Conservation (phyloP, 2,888 invertebrate species). For the Oxytorus armatus region DNA sequence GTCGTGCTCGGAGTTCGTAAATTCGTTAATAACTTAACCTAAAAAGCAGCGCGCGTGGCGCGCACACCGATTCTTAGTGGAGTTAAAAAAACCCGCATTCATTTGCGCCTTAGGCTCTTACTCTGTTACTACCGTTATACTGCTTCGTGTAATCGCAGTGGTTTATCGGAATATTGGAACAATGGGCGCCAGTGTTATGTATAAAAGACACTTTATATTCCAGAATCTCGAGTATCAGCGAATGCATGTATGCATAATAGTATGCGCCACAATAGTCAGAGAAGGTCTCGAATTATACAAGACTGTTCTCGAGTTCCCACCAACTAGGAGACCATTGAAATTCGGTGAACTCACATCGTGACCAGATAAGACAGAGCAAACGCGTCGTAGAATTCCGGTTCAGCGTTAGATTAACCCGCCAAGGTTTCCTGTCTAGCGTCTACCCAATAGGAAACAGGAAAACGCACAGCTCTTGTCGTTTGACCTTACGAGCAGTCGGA, state of each 20-base stretch:
- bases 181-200: slow-evolving; percentile 42
- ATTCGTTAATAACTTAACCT: too few species aligned
- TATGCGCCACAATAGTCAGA: slow-evolving; percentile 18
- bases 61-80: too few species aligned
- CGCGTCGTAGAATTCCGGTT: slow-evolving; percentile 42
- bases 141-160: slow-evolving; percentile 48
- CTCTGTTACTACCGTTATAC: slow-evolving; percentile 1
- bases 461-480: too few species aligned
- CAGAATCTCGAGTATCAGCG: slow-evolving; percentile 38
- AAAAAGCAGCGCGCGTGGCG: too few species aligned
- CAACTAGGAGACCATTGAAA: not conserved
- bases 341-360: slow-evolving; percentile 14
- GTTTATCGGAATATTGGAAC: slow-evolving; percentile 62
- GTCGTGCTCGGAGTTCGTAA: too few species aligned
- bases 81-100: too few species aligned
- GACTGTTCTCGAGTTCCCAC: slow-evolving; percentile 10
- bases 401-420: slow-evolving; percentile 34
- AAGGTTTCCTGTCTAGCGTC: not conserved
- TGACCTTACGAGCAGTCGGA: too few species aligned
- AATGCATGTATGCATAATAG: slow-evolving; percentile 21
- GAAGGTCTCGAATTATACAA: slow-evolving; percentile 19
- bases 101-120: not conserved
- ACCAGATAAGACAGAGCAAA: slow-evolving; percentile 37
- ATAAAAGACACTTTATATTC: slow-evolving; percentile 53
- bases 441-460: not conserved